Conservation (phyloP, 2,888 invertebrate genomes). For the Biston stratarius region DNA sequence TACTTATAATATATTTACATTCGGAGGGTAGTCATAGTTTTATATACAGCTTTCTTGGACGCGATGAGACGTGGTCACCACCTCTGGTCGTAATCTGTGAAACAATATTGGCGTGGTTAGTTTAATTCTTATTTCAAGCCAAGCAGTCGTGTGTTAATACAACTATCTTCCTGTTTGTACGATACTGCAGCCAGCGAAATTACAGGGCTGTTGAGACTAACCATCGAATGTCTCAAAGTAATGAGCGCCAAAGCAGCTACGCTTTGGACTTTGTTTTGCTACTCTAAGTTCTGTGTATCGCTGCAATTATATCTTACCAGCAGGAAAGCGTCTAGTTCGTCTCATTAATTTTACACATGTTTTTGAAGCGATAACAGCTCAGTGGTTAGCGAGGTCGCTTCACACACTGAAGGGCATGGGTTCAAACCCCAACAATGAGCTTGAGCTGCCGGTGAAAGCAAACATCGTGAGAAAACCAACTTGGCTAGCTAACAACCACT, state of each 20-base stretch:
- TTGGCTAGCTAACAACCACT: too few relatives aligned
- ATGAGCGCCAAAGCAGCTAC: too few relatives aligned
- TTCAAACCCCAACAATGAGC: too few relatives aligned
- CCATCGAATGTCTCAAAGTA: too few relatives aligned
- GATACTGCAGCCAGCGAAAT: too few relatives aligned
- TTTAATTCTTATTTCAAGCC: background rate
- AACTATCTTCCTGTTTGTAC: too few relatives aligned
- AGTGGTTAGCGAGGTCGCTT: background rate
- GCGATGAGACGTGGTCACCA: conserved; percentile 94
- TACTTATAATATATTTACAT: conserved; percentile 62
- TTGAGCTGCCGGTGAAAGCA: too few relatives aligned
- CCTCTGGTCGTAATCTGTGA: conserved; percentile 92
- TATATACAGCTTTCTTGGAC: conserved; percentile 97
- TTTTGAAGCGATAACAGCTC: background rate
- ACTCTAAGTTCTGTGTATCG: background rate
- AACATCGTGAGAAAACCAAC: too few relatives aligned
- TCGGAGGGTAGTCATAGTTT: conserved; percentile 65
- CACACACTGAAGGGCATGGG: too few relatives aligned
- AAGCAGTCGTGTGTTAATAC: too few relatives aligned
- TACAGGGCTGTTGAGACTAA: too few relatives aligned
- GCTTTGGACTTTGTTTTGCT: too few relatives aligned
- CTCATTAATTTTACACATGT: background rate
- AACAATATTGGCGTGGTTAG: background rate
- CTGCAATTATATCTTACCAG: background rate
- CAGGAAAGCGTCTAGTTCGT: background rate